Evolutionary conservation across 2,113 vertebrate genomes (phyloP).

Genomic region (Psilopsiagon aurifrons): DNA sequence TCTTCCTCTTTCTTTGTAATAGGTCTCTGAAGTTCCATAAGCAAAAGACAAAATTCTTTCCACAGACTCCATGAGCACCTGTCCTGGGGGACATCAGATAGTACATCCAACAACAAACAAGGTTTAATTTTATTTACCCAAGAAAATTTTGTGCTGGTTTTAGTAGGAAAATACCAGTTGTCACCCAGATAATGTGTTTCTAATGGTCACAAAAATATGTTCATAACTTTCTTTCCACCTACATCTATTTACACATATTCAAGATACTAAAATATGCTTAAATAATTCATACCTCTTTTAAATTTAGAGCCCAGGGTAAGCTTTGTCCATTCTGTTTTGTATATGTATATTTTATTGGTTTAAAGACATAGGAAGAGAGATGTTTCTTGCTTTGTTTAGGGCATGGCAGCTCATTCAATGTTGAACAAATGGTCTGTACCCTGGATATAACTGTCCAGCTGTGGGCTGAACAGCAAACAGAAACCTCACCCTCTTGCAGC

Average conservation of each 20-base stretch:
- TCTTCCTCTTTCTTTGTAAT: constrained; percentile 4
- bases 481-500: not conserved
- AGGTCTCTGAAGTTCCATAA: not conserved
- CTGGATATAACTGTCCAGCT: not conserved
- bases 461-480: not conserved
- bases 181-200: not conserved
- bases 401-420: not conserved
- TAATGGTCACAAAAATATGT: not conserved
- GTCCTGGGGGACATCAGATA: not conserved
- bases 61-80: not conserved
- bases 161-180: not conserved
- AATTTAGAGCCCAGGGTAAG: not conserved
- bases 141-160: not conserved
- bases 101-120: not conserved
- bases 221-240: not conserved
- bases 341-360: not conserved
- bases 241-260: not conserved
- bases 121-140: not conserved
- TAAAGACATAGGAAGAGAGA: not conserved
- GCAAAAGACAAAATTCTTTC: not conserved
- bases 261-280: not conserved
- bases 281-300: not conserved
- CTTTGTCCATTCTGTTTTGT: not conserved
- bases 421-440: not conserved
- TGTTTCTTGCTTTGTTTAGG: not conserved